Base-by-base conservation (phyloP, 2,797 vertebrate species). In the Neomorphus geoffroyi region DNA sequence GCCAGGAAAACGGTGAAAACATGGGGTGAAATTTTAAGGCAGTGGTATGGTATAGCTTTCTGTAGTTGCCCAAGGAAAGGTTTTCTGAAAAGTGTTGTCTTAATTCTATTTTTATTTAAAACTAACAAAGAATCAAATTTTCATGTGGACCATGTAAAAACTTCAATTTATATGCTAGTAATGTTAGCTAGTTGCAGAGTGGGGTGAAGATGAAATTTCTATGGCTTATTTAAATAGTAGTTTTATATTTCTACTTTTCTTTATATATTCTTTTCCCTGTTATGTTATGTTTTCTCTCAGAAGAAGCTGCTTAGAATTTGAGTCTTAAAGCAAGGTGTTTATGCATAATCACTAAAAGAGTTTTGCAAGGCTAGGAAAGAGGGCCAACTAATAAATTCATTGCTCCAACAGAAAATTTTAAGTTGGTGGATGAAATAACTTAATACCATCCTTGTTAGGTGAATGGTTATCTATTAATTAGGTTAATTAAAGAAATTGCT, bases 401-500 rank as follows among this genome's bases (percentile, higher is more conserved):
- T 2, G 0, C 35, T 80, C 46, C 41, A 37, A 14, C 6, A 69
- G 35, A n/a, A 78, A 71, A 43, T 33, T 28, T 60, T 30, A 62
- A 28, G 13, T 50, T 28, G 24, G 28, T 54, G 9, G 26, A 48
- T 74, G 80, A 60, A 66, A 41, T 62, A 69, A 58, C 26, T 60
- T 84, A 9, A 15, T 72, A 22, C 18, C 45, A 56, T 75, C 39
- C 58, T 69, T 51, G 37, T 27, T n/a, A 70, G 72, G 11, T 62
- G 39, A 69, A 50, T 32, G 12, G 19, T 73, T 87, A 26, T 60
- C 78, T 62, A 3, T 75, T 67, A 78, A 88, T 69, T 72, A 91
- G 72, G 35, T 80, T 93, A 82, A 91, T 89, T 82, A 62, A n/a
- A 80, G 50, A 80, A 77, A 54, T 64, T 72, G 50, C 64, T 92